These are phyloP conservation scores for Phenganax subtilis DNA, from an alignment of 92 coral and sea anemone species.

Conservation along the genomic window DNA sequence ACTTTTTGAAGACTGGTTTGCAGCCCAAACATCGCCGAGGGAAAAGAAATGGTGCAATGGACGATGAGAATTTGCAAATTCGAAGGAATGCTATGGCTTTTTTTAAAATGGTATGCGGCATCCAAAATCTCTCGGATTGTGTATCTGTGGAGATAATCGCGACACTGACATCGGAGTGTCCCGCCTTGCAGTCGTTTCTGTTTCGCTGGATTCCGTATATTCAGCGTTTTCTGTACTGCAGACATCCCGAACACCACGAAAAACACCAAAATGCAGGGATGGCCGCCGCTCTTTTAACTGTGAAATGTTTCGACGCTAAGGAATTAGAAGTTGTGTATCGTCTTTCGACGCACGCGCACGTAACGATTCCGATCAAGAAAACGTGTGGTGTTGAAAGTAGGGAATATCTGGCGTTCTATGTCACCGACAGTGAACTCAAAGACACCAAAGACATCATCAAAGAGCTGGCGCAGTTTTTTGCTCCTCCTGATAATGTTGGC, in stretches of 20 bases:
- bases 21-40: constrained; percentile 16
- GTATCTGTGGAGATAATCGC: constrained; percentile 53
- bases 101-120: constrained; percentile 60
- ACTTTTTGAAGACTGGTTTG: constrained; percentile 60
- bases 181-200: constrained; percentile 58
- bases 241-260: constrained; percentile 36
- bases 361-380: constrained; percentile 18
- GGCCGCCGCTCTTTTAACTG: constrained; percentile 44
- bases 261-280: constrained; percentile 47
- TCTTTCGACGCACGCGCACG: constrained; percentile 53
- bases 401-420: constrained; percentile 44
- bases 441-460: constrained; percentile 52
- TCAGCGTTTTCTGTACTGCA: constrained; percentile 58
- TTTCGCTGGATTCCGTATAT: constrained; percentile 61
- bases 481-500: constrained; percentile 40
- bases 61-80: constrained; percentile 22
- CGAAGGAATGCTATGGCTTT: background rate
- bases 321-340: constrained; percentile 64
- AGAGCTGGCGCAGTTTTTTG: constrained; percentile 63
- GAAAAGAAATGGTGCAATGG: constrained; percentile 21
- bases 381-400: constrained; percentile 2
- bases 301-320: constrained; percentile 60
- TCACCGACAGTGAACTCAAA: constrained; percentile 50
- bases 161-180: constrained; percentile 44
- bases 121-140: constrained; percentile 56